Percentiles rank a stretch among this genome's conserved stretches.
phyloP scores from a whole-genome alignment of 2,888 invertebrate genomes.

The Polietes domitor region DNA sequence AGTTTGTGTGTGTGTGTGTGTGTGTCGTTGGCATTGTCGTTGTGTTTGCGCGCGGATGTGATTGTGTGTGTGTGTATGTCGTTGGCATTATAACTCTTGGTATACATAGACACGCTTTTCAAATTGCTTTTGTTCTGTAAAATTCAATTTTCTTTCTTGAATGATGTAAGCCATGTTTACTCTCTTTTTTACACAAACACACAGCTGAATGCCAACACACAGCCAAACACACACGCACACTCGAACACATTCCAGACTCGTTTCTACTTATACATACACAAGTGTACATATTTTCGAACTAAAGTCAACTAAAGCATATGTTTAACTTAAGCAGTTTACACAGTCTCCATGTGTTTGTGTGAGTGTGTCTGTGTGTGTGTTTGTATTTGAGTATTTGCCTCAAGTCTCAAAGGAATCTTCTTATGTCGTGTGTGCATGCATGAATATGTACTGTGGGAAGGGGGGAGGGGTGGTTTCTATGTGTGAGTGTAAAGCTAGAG shows the following conservation, averaged over 20 bases:
- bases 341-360: conserved; percentile 70
- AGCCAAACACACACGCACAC: conserved; percentile 33
- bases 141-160: conserved; percentile 76
- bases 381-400: conserved; percentile 73
- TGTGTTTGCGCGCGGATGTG: conserved; percentile 12
- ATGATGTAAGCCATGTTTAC: conserved; percentile 74
- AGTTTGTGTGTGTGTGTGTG: too few relatives aligned
- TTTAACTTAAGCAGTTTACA: conserved; percentile 66
- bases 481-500: conserved; percentile 34
- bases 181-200: conserved; percentile 59
- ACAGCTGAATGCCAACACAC: conserved; percentile 30
- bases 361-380: conserved; percentile 17
- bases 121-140: conserved; percentile 74
- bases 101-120: conserved; percentile 65
- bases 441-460: conserved; percentile 26
- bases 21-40: conserved; percentile 26
- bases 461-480: too few relatives aligned
- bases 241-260: conserved; percentile 25
- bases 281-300: conserved; percentile 55
- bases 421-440: conserved; percentile 46
- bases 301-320: conserved; percentile 67
- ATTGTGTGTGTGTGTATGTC: conserved; percentile 9
- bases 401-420: conserved; percentile 68
- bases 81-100: conserved; percentile 53
- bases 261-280: background rate